Evolutionary conservation across 2,888 invertebrate genomes (phyloP).

Genomic region (Neelides folsomi): DNA sequence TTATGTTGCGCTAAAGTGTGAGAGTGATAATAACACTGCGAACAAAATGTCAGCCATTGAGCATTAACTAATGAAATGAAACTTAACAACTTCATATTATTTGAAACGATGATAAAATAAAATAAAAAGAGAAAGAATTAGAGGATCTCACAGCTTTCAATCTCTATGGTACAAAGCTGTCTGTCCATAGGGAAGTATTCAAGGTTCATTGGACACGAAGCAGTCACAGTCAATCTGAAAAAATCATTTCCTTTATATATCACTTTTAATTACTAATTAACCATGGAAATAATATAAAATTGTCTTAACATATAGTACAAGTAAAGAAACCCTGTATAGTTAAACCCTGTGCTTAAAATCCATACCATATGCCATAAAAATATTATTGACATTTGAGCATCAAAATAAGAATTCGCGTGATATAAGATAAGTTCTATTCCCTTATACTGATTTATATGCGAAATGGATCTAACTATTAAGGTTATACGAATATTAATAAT

Average conservation of each 20-base stretch:
- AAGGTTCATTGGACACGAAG: constrained; percentile 34
- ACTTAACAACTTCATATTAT: neutral
- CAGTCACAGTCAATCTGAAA: constrained; percentile 34
- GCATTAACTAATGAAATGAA: neutral
- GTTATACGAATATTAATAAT: neutral
- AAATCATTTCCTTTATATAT: neutral
- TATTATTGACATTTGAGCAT: no score
- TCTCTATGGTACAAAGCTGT: constrained; percentile 34
- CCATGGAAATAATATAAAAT: no score
- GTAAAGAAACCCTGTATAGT: no score
- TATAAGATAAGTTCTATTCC: no score
- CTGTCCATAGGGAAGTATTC: constrained; percentile 34
- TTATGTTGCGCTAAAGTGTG: neutral
- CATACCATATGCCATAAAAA: no score
- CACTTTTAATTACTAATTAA: no score
- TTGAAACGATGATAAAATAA: neutral
- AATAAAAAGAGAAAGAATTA: neutral
- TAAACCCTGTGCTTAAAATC: no score
- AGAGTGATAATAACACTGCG: constrained; percentile 31
- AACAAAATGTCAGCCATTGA: constrained; percentile 22
- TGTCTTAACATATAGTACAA: no score
- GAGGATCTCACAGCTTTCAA: constrained; percentile 33
- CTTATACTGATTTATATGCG: neutral
- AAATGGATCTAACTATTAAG: neutral
- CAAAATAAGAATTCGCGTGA: no score